phyloP scores from a whole-genome alignment of 2,113 vertebrate species.

The Loxodonta africana region DNA sequence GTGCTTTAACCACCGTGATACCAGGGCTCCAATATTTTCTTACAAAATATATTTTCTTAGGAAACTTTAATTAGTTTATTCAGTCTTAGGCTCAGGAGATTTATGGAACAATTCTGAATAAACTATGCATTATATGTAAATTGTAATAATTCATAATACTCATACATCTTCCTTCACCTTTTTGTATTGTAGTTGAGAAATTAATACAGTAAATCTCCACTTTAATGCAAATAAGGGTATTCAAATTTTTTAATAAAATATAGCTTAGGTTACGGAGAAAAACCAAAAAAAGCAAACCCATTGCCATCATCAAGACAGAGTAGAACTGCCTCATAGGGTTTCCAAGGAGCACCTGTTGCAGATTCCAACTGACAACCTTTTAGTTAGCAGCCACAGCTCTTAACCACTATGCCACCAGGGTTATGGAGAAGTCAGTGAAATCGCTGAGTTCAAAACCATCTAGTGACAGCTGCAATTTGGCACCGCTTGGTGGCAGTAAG shows the following conservation, averaged over 20 bases:
- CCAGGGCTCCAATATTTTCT: too few species aligned
- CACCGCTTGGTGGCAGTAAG: background rate
- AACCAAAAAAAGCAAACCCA: too few species aligned
- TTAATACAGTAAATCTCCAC: background rate
- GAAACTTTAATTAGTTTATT: background rate
- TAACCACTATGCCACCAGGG: too few species aligned
- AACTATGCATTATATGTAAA: background rate
- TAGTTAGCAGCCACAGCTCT: too few species aligned
- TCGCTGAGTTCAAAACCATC: background rate
- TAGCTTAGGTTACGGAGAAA: background rate
- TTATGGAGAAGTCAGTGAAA: slow-evolving; percentile 21
- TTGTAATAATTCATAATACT: background rate
- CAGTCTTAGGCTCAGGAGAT: background rate
- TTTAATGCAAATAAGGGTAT: background rate
- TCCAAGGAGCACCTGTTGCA: too few species aligned
- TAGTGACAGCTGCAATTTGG: background rate
- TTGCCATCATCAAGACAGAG: too few species aligned
- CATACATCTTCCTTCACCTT: background rate
- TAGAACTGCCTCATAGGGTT: too few species aligned
- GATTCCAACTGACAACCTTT: too few species aligned
- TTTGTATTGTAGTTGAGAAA: background rate
- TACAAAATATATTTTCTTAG: too few species aligned
- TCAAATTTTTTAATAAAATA: slow-evolving; percentile 36
- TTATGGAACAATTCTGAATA: background rate
- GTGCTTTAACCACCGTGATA: too few species aligned